Evolutionary conservation across 2,888 invertebrate species (phyloP).

Genomic region (Pyralis farinalis): DNA sequence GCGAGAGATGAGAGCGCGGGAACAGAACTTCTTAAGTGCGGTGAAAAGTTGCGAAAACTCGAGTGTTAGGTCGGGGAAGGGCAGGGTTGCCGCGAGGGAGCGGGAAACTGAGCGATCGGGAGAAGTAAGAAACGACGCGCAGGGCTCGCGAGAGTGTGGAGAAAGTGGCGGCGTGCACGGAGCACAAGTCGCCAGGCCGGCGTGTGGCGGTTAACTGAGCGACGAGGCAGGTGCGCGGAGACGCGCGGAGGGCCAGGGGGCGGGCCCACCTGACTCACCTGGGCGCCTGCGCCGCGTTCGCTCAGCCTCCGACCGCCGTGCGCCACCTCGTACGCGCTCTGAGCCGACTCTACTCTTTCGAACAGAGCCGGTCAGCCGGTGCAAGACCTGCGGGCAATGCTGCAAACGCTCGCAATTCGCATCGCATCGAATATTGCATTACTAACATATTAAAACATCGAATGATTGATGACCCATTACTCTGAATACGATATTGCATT

Average conservation of each 20-base stretch:
- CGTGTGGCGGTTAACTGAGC: slow-evolving; percentile 67
- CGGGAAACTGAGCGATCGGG: slow-evolving; percentile 71
- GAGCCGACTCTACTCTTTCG: slow-evolving; percentile 26
- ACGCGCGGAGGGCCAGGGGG: slow-evolving; percentile 68
- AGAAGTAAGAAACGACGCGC: slow-evolving; percentile 73
- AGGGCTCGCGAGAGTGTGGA: slow-evolving; percentile 77
- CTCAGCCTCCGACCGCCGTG: slow-evolving; percentile 58
- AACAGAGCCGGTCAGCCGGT: slow-evolving; percentile 22
- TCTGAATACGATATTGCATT: too few relatives aligned
- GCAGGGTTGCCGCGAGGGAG: slow-evolving; percentile 55
- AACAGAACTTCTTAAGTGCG: slow-evolving; percentile 50
- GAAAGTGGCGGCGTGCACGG: slow-evolving; percentile 76
- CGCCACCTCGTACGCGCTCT: slow-evolving; percentile 27
- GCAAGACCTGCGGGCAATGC: slow-evolving; percentile 20
- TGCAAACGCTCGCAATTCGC: slow-evolving; percentile 31
- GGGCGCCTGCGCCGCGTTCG: slow-evolving; percentile 74
- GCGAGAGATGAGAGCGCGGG: slow-evolving; percentile 41
- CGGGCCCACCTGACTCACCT: slow-evolving; percentile 78
- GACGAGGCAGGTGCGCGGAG: slow-evolving; percentile 70
- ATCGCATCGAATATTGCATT: slow-evolving; percentile 25
- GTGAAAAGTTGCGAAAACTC: slow-evolving; percentile 47
- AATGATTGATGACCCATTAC: too few relatives aligned
- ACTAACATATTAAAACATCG: slow-evolving; percentile 13
- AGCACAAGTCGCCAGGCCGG: slow-evolving; percentile 75
- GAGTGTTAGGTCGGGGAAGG: slow-evolving; percentile 42